phyloP scores from a whole-genome alignment of 1,140 invertebrate species.

The Hestina assimilis region DNA sequence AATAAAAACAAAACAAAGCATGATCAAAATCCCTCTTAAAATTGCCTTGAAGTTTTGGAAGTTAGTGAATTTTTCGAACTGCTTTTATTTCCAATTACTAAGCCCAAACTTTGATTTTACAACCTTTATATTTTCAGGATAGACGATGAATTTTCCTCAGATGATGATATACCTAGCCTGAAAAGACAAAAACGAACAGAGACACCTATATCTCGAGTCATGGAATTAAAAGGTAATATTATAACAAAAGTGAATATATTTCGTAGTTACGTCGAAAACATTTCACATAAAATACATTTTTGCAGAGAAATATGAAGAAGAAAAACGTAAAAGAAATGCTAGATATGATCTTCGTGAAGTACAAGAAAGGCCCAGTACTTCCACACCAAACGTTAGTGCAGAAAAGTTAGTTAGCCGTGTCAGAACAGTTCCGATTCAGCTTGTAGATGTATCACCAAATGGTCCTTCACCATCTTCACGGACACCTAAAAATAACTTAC shows the following conservation, averaged over 20 bases:
- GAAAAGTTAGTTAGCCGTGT: constrained; percentile 30
- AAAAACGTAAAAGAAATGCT: constrained; percentile 46
- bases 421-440: constrained; percentile 47
- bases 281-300: not conserved
- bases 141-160: constrained; percentile 57
- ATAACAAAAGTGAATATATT: not conserved
- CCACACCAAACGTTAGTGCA: constrained; percentile 52
- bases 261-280: not conserved
- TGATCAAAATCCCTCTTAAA: constrained; percentile 58
- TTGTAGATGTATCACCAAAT: constrained; percentile 47
- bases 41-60: constrained; percentile 61
- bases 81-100: not conserved
- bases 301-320: constrained; percentile 54
- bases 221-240: constrained; percentile 46
- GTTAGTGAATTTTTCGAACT: constrained; percentile 33
- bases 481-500: constrained; percentile 50
- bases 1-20: constrained; percentile 34
- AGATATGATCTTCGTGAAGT: constrained; percentile 64
- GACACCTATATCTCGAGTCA: constrained; percentile 50
- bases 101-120: not conserved
- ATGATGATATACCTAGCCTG: constrained; percentile 51
- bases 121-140: constrained; percentile 42
- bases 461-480: constrained; percentile 38
- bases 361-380: constrained; percentile 55
- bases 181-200: constrained; percentile 54